Conservation (phyloP, 2,888 invertebrate species). For the Acanthosoma haemorrhoidale region DNA sequence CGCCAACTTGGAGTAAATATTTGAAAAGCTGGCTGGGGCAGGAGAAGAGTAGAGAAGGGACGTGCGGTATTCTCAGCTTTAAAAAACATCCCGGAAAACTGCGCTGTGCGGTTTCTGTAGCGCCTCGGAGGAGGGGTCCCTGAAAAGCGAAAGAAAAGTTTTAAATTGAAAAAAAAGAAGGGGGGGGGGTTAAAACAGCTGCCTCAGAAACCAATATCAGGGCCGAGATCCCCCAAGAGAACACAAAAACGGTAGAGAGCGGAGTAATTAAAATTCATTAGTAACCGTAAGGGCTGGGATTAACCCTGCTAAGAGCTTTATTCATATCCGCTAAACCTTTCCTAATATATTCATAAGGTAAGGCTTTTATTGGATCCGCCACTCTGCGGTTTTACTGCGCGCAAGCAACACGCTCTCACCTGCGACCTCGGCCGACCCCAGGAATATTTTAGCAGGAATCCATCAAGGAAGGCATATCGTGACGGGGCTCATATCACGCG, state of each 20-base stretch:
- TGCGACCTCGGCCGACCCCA: not conserved
- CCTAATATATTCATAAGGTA: conserved; percentile 5
- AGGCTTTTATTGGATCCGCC: not conserved
- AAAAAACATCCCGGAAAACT: conserved; percentile 12
- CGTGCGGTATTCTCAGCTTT: conserved; percentile 4
- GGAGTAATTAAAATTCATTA: conserved; percentile 8
- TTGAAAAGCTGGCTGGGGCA: not conserved
- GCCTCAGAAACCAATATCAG: conserved; percentile 11
- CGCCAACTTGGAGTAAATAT: conserved; percentile 14
- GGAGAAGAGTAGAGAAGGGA: not conserved
- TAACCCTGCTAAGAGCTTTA: conserved; percentile 10
- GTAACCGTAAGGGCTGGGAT: conserved; percentile 5
- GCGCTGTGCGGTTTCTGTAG: conserved; percentile 5
- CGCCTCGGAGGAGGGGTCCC: not conserved
- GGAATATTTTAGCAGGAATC: conserved; percentile 3
- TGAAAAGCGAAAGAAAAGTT: conserved; percentile 4
- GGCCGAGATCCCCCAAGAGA: not conserved
- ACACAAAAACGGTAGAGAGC: no score
- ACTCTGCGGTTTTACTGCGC: no score
- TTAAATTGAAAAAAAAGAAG: conserved; percentile 5
- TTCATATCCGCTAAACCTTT: conserved; percentile 10
- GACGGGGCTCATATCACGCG: no score
- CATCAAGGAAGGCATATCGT: not conserved
- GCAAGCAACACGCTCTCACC: not conserved
- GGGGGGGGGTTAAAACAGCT: no score